Percentiles rank a stretch among this genome's conserved stretches.
These are phyloP conservation scores for Agrochola lychnidis DNA, from an alignment of 2,888 invertebrate species.

Conservation along the genomic window DNA sequence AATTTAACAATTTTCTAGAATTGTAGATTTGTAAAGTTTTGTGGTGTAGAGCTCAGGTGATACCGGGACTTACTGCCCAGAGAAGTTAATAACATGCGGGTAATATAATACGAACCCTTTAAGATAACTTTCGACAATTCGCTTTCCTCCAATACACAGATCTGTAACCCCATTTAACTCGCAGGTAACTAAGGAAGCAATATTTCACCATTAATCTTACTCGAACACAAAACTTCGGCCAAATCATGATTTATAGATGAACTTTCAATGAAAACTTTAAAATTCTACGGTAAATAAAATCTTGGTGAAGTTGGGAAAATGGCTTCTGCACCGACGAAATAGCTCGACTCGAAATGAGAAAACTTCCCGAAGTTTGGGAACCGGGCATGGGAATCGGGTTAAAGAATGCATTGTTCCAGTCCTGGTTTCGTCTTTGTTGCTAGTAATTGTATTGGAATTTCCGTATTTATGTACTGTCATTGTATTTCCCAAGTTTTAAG, in stretches of 20 bases:
- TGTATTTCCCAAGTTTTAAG: slow-evolving; percentile 2
- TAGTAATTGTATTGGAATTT: slow-evolving; percentile 43
- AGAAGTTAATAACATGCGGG: neutral
- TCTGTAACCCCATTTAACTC: slow-evolving; percentile 20
- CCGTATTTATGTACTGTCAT: neutral
- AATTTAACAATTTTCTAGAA: no score
- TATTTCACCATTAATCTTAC: slow-evolving; percentile 52
- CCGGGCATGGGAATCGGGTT: slow-evolving; percentile 6
- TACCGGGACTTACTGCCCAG: no score
- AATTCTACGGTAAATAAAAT: slow-evolving; percentile 62
- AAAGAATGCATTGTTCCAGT: slow-evolving; percentile 36
- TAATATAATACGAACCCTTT: neutral
- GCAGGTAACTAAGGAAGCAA: slow-evolving; percentile 10
- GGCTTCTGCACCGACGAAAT: slow-evolving; percentile 35
- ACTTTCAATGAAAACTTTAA: slow-evolving; percentile 55
- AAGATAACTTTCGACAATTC: neutral
- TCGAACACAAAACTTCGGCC: slow-evolving; percentile 37
- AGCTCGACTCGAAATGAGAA: slow-evolving; percentile 55
- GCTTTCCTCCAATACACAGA: slow-evolving; percentile 2
- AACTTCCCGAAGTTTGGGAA: slow-evolving; percentile 41
- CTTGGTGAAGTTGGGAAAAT: slow-evolving; percentile 35
- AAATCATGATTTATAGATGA: slow-evolving; percentile 59
- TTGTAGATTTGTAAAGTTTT: no score
- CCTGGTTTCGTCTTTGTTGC: slow-evolving; percentile 22
- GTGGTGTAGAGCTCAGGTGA: no score